These are phyloP conservation scores for Neofelis nebulosa DNA, from an alignment of 2,113 vertebrate genomes.

Conservation along the genomic window DNA sequence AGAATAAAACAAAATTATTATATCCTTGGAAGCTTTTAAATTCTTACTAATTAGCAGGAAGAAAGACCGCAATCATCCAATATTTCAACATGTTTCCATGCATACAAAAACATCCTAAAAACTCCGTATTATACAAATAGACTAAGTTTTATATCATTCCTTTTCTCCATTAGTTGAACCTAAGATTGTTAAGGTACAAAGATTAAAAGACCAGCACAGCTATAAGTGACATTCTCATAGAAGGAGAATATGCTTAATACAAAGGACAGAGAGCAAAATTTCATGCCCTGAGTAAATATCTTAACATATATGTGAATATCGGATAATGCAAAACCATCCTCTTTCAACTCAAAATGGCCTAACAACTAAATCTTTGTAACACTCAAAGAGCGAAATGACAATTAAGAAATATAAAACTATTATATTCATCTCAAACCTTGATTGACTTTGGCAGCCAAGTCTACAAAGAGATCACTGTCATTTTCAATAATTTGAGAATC, in stretches of 20 bases:
- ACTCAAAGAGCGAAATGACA: neutral
- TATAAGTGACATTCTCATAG: neutral
- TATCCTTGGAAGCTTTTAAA: neutral
- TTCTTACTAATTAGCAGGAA: neutral
- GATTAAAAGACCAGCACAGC: neutral
- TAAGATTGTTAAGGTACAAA: neutral
- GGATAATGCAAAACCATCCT: neutral
- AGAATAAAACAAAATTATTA: conserved; percentile 48
- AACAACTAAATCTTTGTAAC: neutral
- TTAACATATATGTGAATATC: neutral
- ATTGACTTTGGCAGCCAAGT: conserved; percentile 96
- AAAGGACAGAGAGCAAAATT: neutral
- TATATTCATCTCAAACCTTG: conserved; percentile 86
- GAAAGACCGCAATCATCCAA: neutral
- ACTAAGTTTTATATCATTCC: neutral
- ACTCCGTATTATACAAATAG: neutral
- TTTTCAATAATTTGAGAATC: conserved; percentile 83
- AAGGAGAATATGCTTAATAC: neutral
- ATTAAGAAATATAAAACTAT: conserved; percentile 10
- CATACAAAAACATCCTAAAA: neutral
- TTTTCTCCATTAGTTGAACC: neutral
- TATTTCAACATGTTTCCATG: neutral
- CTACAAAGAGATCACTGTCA: conserved; percentile 95
- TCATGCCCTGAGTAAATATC: neutral
- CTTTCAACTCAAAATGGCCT: neutral